A percentile compares a stretch with the other conserved stretches of the same genome.
phyloP scores from a whole-genome alignment of 1,140 invertebrate genomes.

The Popillia japonica region DNA sequence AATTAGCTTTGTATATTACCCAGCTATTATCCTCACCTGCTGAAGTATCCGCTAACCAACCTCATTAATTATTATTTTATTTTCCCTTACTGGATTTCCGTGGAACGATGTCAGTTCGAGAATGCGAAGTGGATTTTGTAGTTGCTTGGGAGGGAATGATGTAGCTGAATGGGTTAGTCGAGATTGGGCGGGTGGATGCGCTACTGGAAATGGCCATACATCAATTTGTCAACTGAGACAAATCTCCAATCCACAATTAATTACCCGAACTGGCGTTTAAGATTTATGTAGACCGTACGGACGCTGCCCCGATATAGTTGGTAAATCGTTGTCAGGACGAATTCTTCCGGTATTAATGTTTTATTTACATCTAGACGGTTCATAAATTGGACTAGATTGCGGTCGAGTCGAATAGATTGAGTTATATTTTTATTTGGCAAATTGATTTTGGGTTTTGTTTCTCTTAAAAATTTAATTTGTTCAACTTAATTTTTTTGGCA shows the following conservation, averaged over 20 bases:
- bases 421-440: neutral
- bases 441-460: no score
- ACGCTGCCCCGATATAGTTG: neutral
- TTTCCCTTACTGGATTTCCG: slow-evolving; percentile 8
- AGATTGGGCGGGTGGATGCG: slow-evolving; percentile 12
- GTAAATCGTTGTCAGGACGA: slow-evolving; percentile 1
- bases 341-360: slow-evolving; percentile 26
- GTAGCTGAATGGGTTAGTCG: neutral
- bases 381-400: neutral
- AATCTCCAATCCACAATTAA: slow-evolving; percentile 32
- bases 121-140: neutral
- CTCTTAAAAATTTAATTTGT: no score
- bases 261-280: slow-evolving; percentile 16
- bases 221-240: slow-evolving; percentile 33
- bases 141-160: neutral
- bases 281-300: slow-evolving; percentile 8
- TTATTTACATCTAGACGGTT: slow-evolving; percentile 1
- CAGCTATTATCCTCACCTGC: neutral
- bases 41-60: neutral
- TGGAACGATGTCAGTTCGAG: neutral
- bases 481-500: no score
- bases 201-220: slow-evolving; percentile 7
- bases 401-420: neutral
- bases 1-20: neutral
- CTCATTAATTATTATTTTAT: slow-evolving; percentile 29